These are phyloP conservation scores for Tenthredo amoena DNA, from an alignment of 2,888 invertebrate species.

Conservation along the genomic window DNA sequence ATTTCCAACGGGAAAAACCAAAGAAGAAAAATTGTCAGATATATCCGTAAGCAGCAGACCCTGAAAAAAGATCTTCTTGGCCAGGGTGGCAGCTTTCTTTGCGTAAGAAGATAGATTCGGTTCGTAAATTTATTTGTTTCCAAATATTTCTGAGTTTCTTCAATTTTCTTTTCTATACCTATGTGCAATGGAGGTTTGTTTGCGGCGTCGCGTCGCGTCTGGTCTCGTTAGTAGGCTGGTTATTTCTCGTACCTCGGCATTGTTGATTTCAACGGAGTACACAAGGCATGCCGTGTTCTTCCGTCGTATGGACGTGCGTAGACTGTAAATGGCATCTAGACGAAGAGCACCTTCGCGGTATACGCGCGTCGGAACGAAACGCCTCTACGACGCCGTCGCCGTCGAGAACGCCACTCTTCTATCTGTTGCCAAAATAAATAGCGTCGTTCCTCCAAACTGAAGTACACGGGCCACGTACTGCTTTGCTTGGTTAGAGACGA, in stretches of 20 bases:
- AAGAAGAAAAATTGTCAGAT: neutral
- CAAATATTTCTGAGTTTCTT: slow-evolving; percentile 27
- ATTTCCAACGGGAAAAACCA: neutral
- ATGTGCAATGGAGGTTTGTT: neutral
- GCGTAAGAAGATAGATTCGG: neutral
- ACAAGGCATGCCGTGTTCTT: slow-evolving; percentile 54
- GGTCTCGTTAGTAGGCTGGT: slow-evolving; percentile 64
- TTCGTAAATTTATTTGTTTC: neutral
- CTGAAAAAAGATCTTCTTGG: neutral
- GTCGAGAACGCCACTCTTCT: slow-evolving; percentile 16
- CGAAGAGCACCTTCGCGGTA: slow-evolving; percentile 52
- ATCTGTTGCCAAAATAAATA: slow-evolving; percentile 68
- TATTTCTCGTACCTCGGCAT: slow-evolving; percentile 62
- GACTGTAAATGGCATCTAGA: slow-evolving; percentile 61
- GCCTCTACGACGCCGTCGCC: slow-evolving; percentile 46
- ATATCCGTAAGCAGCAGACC: neutral
- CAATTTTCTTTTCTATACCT: neutral
- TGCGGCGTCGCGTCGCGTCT: slow-evolving; percentile 54
- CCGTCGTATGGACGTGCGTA: slow-evolving; percentile 62
- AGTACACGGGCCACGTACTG: slow-evolving; percentile 55
- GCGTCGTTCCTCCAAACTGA: slow-evolving; percentile 57
- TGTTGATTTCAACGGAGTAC: slow-evolving; percentile 64
- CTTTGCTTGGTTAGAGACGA: slow-evolving; percentile 48
- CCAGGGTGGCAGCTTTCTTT: neutral
- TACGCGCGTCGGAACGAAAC: slow-evolving; percentile 30